Base-by-base conservation (phyloP, 1,140 invertebrate genomes). In the Tetraneura akinire region DNA sequence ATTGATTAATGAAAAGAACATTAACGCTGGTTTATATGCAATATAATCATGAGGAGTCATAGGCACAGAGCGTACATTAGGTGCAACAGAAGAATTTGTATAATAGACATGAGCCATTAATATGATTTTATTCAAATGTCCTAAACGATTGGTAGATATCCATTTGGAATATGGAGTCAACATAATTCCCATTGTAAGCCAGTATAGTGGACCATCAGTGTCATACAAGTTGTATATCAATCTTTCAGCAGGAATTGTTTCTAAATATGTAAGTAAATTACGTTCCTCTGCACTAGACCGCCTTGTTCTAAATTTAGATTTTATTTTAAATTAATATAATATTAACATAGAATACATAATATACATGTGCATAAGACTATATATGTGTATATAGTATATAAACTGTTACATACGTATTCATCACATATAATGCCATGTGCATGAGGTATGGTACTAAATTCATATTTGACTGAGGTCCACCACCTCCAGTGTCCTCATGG, bases 401-500 rank as follows among this genome's bases (percentile, higher is more conserved):
- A 81, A 80, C 16, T 45, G 45, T 47, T 62, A 91, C 93, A 89
- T 85, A 94, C 91, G 94, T 96, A 85, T 96, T 97, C 80, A 97
- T 92, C 64, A 98, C 94, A 86, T 98, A 98, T 3, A 98, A 90
- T 23, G 95, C 93, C 90, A 97, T 96, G 85, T 98, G 96, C 80
- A 96, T 89, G 45, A 98, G 88, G 86, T 98, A 98, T 26, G 97
- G 96, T 78, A 98, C 89, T 82, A 98, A 91, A 86, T 98, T 95
- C 92, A 98, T 94, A 87, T 99, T 99, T 32, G 96, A 98, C 84
- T 98, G 95, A 13, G 95, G 94, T 18, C 97, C 95, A 82, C 97
- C 97, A 81, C 97, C 97, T 16, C 96, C 96, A 26, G 95, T 96
- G 86, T 98, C 96, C 85, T 98, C 96, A 85, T 97, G 96, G 88